Evolutionary conservation across 1,140 invertebrate genomes (phyloP), one percentile per base, ranked within the genome.

Genomic region (Drosophila pseudoobscura): DNA sequence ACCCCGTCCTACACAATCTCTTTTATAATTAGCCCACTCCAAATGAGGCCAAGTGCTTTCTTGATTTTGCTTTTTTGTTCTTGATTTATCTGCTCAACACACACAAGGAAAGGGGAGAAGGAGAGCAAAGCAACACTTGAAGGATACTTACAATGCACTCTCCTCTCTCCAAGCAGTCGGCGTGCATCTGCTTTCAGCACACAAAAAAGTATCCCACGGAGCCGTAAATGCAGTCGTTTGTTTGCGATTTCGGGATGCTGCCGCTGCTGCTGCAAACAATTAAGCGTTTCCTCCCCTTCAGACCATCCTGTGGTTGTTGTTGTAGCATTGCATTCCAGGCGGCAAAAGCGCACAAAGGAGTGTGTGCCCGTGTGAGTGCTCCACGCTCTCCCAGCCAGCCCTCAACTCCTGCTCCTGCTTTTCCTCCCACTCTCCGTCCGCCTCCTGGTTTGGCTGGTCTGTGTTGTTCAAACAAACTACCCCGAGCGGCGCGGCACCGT

Each of bases 401-500:
- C n/a, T 49, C 24, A 24, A 13, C 63, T 62, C n/a, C n/a, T 54
- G 26, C 53, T 62, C 31, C 44, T 69, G 35, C 51, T 57, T 26
- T 61, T 62, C 35, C 35, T 13, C 35, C 35, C 35, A 39, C 35
- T 39, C 35, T 39, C 35, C 35, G 4, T 39, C 35, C 11, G 35
- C 35, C 35, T 39, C 35, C 35, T 39, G 35, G 35, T 39, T 39
- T 13, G 11, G 35, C 63, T 59, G 49, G 41, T 75, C 61, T 54
- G 70, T 71, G 78, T 85, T 84, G 76, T 84, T 74, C 63, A 70
- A 80, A 80, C 79, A 85, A 85, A 87, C 82, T 87, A 85, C 82
- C 82, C 82, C 78, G 78, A 76, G 60, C 70, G 55, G 43, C 78
- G 60, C 70, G 55, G 43, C 78, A 73, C 68, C 64, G 75, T 79